Percentiles rank a stretch among this genome's conserved stretches.
Evolutionary conservation across 2,113 vertebrate species (phyloP).

Genomic region (Progne subis): DNA sequence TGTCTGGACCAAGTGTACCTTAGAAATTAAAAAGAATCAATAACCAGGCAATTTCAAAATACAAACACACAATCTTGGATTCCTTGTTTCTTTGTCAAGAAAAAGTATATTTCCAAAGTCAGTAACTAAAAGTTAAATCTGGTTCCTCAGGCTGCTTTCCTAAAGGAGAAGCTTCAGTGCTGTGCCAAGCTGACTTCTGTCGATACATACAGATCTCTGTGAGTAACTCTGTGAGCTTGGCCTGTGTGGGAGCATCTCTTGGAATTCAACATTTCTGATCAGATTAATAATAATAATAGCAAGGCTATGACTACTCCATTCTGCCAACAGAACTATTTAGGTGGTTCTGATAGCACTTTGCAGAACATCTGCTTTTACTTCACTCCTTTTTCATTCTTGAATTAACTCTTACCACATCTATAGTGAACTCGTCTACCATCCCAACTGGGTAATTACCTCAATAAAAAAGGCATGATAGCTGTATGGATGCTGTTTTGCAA

Average conservation of each 20-base stretch:
- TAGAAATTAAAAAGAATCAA: not conserved
- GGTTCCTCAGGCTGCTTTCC: not conserved
- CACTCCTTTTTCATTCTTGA: not conserved
- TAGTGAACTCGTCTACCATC: not conserved
- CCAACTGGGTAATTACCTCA: not conserved
- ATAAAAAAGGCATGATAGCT: not conserved
- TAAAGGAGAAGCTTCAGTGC: not conserved
- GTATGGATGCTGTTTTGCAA: not conserved
- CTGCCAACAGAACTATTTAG: not conserved
- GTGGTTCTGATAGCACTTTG: not conserved
- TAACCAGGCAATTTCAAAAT: slow-evolving; percentile 34
- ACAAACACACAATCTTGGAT: not conserved
- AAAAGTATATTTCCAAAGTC: not conserved
- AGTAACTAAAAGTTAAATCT: not conserved
- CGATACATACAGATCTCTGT: not conserved
- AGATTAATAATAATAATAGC: not conserved
- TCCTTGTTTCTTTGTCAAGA: not conserved
- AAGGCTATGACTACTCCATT: not conserved
- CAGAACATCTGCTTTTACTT: not conserved
- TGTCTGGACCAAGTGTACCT: not conserved
- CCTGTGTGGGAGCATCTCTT: not conserved
- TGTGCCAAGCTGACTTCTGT: not conserved
- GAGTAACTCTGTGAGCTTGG: not conserved
- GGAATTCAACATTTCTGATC: not conserved
- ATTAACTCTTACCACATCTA: not conserved